These are phyloP conservation scores for Setophaga kirtlandii DNA, from an alignment of 2,113 vertebrate species.

Conservation along the genomic window DNA sequence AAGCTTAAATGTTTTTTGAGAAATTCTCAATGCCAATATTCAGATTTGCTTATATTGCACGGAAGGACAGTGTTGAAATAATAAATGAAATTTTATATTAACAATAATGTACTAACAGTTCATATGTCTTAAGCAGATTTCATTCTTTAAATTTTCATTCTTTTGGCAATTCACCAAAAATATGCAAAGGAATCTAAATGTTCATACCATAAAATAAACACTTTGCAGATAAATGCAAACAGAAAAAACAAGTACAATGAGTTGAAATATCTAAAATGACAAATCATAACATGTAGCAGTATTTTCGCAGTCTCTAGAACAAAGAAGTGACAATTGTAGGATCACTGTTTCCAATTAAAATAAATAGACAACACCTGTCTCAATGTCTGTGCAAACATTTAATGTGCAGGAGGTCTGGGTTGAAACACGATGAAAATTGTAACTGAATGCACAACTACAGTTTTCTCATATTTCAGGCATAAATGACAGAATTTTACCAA, in stretches of 20 bases:
- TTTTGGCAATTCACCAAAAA: background rate
- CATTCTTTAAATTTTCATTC: background rate
- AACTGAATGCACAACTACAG: background rate
- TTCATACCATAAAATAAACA: background rate
- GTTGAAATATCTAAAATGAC: background rate
- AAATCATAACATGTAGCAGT: background rate
- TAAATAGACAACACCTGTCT: background rate
- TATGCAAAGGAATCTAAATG: background rate
- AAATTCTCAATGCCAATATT: background rate
- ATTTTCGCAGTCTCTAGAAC: background rate
- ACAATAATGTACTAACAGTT: background rate
- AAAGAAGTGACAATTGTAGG: background rate
- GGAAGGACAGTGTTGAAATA: background rate
- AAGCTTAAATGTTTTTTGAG: background rate
- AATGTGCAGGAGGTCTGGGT: background rate
- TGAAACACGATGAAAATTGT: background rate
- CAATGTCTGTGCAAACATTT: background rate
- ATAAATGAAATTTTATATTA: background rate
- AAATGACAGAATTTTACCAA: background rate
- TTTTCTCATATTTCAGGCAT: background rate
- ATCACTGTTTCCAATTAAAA: background rate
- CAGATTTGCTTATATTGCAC: background rate
- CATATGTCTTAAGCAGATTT: background rate
- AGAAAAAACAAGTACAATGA: background rate
- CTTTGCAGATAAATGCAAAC: background rate